Percentiles rank a stretch among this genome's conserved stretches.
Evolutionary conservation across 2,888 invertebrate species (phyloP).

Genomic region (Bedellia somnulentella): DNA sequence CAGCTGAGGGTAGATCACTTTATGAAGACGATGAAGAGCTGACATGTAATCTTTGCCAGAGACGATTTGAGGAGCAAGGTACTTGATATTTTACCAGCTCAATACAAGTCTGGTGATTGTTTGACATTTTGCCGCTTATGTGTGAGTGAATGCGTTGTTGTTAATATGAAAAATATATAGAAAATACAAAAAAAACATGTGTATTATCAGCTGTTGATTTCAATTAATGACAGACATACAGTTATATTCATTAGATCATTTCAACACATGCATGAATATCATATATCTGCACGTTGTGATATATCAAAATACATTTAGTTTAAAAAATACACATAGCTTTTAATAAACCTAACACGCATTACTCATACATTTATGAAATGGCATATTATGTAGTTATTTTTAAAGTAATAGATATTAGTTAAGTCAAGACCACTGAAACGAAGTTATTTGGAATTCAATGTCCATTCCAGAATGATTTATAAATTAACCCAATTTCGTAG

Average conservation of each 20-base stretch:
- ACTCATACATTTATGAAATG: slow-evolving; percentile 50
- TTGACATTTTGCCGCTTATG: slow-evolving; percentile 47
- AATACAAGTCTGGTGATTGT: slow-evolving; percentile 21
- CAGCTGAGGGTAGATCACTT: slow-evolving; percentile 66
- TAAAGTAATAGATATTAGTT: slow-evolving; percentile 1
- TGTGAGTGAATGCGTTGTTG: slow-evolving; percentile 61
- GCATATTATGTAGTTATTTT: slow-evolving; percentile 2
- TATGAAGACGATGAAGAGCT: slow-evolving; percentile 67
- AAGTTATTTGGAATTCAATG: slow-evolving; percentile 32
- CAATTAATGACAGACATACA: too few relatives aligned
- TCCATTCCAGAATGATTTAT: too few relatives aligned
- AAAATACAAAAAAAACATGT: too few relatives aligned
- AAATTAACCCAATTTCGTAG: too few relatives aligned
- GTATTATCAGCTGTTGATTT: too few relatives aligned
- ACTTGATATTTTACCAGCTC: slow-evolving; percentile 26
- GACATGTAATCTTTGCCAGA: slow-evolving; percentile 76
- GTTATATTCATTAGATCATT: too few relatives aligned
- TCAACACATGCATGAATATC: too few relatives aligned
- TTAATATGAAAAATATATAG: too few relatives aligned
- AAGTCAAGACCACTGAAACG: slow-evolving; percentile 56
- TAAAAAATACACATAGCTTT: too few relatives aligned
- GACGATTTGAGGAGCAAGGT: slow-evolving; percentile 79
- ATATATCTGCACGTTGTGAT: too few relatives aligned
- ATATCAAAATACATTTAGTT: too few relatives aligned
- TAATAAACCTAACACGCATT: slow-evolving; percentile 58